Conservation (phyloP, 2,113 vertebrate species). For the Cricetomys ansorgei region DNA sequence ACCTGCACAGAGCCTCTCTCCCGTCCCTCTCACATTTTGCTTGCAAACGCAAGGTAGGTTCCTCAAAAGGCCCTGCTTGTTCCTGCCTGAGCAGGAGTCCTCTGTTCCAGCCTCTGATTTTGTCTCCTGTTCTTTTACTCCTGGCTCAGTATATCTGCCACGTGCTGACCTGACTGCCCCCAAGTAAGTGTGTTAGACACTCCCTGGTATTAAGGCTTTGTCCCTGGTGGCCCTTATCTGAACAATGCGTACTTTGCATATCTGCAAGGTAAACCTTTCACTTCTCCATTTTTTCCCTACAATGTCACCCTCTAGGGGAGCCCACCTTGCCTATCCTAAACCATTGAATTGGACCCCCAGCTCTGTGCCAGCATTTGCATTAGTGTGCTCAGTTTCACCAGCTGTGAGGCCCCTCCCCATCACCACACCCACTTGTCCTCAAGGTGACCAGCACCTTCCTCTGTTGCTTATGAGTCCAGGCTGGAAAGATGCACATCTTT, state of each 20-base stretch:
- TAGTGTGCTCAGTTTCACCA: too few species aligned
- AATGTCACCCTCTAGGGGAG: not conserved
- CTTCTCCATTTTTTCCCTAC: not conserved
- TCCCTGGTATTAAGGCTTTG: not conserved
- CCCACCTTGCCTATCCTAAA: not conserved
- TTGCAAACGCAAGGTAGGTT: not conserved
- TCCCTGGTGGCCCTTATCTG: not conserved
- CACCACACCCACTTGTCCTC: too few species aligned
- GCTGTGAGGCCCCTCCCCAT: not conserved
- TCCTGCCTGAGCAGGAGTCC: not conserved
- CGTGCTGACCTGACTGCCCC: not conserved
- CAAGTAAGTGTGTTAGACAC: not conserved
- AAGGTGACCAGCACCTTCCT: not conserved
- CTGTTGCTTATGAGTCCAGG: not conserved
- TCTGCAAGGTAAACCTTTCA: not conserved
- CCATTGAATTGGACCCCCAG: not conserved
- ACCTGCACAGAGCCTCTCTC: not conserved
- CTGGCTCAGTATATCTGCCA: not conserved
- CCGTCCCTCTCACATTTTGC: not conserved
- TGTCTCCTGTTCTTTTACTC: not conserved
- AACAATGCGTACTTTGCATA: not conserved
- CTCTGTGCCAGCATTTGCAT: not conserved
- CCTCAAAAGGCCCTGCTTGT: not conserved
- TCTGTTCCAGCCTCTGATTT: not conserved
- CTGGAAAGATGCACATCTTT: not conserved